These are phyloP conservation scores for Anolis sagrei DNA, from an alignment of 2,113 vertebrate genomes.

Conservation along the genomic window DNA sequence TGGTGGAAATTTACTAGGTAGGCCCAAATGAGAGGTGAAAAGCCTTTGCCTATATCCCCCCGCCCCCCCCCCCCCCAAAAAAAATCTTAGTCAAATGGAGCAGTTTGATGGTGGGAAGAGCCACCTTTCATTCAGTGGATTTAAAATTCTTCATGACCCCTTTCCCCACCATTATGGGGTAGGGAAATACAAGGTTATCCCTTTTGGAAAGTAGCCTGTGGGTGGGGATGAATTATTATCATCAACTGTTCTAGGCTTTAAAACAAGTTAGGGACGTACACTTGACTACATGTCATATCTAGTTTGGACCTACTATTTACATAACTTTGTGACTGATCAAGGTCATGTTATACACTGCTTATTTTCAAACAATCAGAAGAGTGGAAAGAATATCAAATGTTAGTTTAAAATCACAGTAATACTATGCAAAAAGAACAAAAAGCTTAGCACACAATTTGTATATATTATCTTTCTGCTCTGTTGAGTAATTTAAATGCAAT, in stretches of 20 bases:
- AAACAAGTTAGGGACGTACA: not conserved
- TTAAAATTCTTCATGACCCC: not conserved
- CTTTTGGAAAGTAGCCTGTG: not conserved
- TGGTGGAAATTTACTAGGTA: not conserved
- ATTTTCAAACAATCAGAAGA: not conserved
- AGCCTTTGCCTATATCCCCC: not conserved
- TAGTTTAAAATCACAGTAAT: not conserved
- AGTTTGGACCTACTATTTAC: not conserved
- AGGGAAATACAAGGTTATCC: too few relatives aligned
- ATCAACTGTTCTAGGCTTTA: not conserved
- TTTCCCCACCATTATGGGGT: not conserved
- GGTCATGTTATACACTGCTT: constrained; percentile 9
- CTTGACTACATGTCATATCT: not conserved
- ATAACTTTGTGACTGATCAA: not conserved
- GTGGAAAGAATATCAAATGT: not conserved
- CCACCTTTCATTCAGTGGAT: not conserved
- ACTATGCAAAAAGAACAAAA: not conserved
- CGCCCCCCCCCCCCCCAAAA: too few relatives aligned
- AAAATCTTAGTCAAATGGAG: not conserved
- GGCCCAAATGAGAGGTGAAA: not conserved
- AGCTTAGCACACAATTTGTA: not conserved
- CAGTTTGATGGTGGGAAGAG: not conserved
- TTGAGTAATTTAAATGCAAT: not conserved
- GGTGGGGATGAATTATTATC: too few relatives aligned
- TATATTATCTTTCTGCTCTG: not conserved